Evolutionary conservation across 2,888 invertebrate genomes (phyloP).

Genomic region (Drosophila ustulata): DNA sequence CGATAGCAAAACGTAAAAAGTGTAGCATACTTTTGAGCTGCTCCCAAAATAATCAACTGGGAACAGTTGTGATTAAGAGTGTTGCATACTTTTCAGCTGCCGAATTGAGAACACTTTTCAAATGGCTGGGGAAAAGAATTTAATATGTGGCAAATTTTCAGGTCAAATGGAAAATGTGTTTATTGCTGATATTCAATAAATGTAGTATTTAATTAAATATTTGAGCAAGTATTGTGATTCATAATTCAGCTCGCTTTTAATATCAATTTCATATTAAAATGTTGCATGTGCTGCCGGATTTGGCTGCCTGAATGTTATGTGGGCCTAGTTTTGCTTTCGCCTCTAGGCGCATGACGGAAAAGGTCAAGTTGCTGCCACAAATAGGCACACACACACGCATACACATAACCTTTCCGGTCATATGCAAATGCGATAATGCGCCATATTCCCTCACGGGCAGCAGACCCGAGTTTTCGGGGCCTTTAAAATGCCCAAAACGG

Average conservation of each 20-base stretch:
- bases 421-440: constrained; percentile 64
- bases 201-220: neutral
- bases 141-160: constrained; percentile 20
- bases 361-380: constrained; percentile 44
- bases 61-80: no score
- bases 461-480: constrained; percentile 20
- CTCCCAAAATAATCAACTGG: neutral
- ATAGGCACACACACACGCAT: constrained; percentile 10
- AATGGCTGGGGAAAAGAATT: neutral
- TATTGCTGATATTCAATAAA: neutral
- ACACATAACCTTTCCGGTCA: constrained; percentile 30
- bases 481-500: constrained; percentile 57
- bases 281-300: constrained; percentile 3
- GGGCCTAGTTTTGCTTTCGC: constrained; percentile 1
- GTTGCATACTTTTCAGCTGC: no score
- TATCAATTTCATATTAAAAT: constrained; percentile 7
- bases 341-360: constrained; percentile 20
- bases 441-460: constrained; percentile 32
- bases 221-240: neutral
- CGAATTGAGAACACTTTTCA: neutral
- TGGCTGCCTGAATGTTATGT: constrained; percentile 11
- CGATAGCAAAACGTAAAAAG: neutral
- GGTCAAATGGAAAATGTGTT: neutral
- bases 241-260: constrained; percentile 2
- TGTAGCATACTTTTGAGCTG: constrained; percentile 25